A percentile compares a stretch with the other conserved stretches of the same genome.
phyloP scores from a whole-genome alignment of 2,888 invertebrate genomes.

The Napeogenes inachia region DNA sequence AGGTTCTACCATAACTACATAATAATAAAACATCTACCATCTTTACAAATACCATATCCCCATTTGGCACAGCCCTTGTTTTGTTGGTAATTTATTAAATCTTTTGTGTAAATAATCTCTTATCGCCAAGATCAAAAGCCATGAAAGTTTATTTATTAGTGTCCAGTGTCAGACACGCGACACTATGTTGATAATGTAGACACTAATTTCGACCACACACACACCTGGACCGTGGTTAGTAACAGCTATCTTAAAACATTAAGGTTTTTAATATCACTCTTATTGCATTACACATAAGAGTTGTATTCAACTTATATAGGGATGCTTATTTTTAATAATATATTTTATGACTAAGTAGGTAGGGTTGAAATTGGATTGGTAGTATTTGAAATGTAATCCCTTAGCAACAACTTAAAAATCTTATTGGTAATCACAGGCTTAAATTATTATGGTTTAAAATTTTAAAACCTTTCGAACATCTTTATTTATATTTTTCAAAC shows the following conservation, averaged over 20 bases:
- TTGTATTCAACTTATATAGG: neutral
- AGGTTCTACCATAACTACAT: too few relatives aligned
- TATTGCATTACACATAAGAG: neutral
- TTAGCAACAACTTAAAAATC: conserved; percentile 3
- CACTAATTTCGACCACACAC: conserved; percentile 20
- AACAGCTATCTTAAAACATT: conserved; percentile 6
- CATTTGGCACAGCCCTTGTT: neutral
- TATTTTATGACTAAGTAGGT: neutral
- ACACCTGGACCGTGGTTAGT: conserved; percentile 9
- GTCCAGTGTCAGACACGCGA: conserved; percentile 20
- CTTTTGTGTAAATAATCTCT: conserved; percentile 1
- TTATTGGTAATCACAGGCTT: conserved; percentile 1
- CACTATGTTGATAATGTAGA: conserved; percentile 14
- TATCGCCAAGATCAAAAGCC: neutral
- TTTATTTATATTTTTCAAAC: neutral
- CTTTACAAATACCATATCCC: neutral
- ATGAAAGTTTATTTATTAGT: conserved; percentile 5
- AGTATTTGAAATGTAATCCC: neutral
- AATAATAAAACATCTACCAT: neutral
- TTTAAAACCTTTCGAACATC: neutral
- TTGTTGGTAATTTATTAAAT: neutral
- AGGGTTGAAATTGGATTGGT: neutral
- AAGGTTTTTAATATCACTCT: neutral
- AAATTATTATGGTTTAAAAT: neutral
- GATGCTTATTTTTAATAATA: neutral